These are phyloP conservation scores for Phenganax subtilis DNA, from an alignment of 92 coral and sea anemone genomes.

Conservation along the genomic window DNA sequence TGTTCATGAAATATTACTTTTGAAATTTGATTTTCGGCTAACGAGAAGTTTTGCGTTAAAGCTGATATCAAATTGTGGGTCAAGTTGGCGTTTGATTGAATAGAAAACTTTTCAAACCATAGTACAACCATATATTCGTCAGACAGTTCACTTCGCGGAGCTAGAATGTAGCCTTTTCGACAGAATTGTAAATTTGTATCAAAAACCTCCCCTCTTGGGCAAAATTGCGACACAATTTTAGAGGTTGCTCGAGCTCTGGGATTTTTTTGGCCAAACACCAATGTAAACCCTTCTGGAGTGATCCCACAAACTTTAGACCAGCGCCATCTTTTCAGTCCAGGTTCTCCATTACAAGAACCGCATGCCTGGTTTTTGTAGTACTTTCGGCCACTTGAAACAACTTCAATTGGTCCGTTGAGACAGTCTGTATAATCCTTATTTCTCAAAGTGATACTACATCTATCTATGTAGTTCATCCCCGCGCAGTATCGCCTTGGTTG, in stretches of 20 bases:
- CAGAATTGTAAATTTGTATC: neutral
- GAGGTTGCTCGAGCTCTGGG: neutral
- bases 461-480: neutral
- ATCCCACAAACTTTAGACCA: neutral
- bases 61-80: neutral
- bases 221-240: neutral
- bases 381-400: neutral
- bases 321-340: neutral
- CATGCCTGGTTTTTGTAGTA: slow-evolving; percentile 25
- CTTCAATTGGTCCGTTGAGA: neutral
- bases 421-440: neutral
- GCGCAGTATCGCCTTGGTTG: neutral
- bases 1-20: neutral
- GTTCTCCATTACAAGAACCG: neutral
- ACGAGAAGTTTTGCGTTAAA: neutral
- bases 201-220: neutral
- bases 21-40: slow-evolving; percentile 1
- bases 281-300: neutral
- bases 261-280: neutral
- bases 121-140: neutral
- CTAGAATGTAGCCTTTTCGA: neutral
- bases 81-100: no score
- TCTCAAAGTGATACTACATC: neutral
- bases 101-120: neutral
- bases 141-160: neutral